Conservation (phyloP, 2,113 vertebrate genomes). For the Pogonocichla stellata region DNA sequence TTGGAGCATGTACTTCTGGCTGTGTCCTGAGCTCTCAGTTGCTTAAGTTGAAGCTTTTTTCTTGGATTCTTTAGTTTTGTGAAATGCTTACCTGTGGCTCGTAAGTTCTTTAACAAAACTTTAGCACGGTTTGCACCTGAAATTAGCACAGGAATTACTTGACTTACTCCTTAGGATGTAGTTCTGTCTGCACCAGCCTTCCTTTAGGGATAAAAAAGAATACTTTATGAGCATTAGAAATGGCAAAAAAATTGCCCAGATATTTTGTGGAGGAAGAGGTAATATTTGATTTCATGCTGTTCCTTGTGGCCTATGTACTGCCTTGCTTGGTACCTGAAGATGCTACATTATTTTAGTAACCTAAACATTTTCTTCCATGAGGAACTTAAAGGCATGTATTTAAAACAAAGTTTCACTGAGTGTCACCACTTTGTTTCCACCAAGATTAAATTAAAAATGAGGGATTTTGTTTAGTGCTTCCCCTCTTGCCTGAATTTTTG, state of each 20-base stretch:
- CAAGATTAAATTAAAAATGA: background rate
- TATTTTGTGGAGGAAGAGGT: background rate
- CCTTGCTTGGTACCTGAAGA: background rate
- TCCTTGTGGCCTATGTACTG: background rate
- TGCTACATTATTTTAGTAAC: background rate
- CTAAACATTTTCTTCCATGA: background rate
- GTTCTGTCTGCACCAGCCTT: background rate
- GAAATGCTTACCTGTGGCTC: background rate
- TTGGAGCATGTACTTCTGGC: accelerated
- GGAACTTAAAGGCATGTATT: background rate
- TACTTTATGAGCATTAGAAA: background rate
- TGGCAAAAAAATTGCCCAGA: accelerated
- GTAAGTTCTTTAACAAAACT: accelerated
- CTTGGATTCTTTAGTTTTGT: background rate
- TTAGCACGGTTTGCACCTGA: background rate
- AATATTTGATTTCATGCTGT: background rate
- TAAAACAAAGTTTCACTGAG: background rate
- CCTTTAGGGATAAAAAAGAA: background rate
- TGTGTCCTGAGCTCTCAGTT: background rate
- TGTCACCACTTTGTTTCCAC: background rate
- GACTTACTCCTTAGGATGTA: background rate
- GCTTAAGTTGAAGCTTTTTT: background rate
- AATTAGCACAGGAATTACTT: background rate
- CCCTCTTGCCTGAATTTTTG: background rate
- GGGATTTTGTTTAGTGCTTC: background rate